Conservation (phyloP, 2,888 invertebrate species). For the Antheraea yamamai region DNA sequence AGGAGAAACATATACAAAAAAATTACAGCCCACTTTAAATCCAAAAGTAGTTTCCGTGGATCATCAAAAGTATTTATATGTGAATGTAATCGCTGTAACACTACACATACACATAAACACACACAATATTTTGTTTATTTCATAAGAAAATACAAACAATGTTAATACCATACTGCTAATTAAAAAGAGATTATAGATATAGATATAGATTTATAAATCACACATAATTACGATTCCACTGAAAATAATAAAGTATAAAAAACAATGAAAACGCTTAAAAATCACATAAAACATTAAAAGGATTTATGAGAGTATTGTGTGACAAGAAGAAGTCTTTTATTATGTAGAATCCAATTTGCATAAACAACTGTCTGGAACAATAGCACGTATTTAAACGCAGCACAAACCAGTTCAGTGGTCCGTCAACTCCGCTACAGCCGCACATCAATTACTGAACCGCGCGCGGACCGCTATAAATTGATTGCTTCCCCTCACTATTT, state of each 20-base stretch:
- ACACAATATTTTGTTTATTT: no score
- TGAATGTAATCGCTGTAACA: neutral
- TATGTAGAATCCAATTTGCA: neutral
- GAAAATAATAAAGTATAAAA: neutral
- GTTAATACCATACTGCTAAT: no score
- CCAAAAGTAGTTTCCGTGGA: neutral
- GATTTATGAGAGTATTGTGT: neutral
- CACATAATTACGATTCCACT: no score
- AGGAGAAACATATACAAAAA: neutral
- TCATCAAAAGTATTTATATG: neutral
- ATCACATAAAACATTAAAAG: neutral
- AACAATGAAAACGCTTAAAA: neutral
- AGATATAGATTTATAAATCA: no score
- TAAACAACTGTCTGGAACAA: constrained; percentile 4
- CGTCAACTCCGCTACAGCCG: constrained; percentile 52
- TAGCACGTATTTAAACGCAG: constrained; percentile 37
- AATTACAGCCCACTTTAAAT: neutral
- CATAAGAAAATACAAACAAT: no score
- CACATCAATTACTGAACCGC: constrained; percentile 66
- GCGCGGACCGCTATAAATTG: constrained; percentile 67
- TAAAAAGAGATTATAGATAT: no score
- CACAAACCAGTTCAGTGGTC: constrained; percentile 41
- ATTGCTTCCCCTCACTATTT: constrained; percentile 58
- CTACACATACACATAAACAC: no score
- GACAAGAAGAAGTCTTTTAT: neutral